Percentiles rank a stretch among this genome's conserved stretches.
Evolutionary conservation across 2,113 vertebrate species (phyloP).

Genomic region (Erinaceus europaeus): DNA sequence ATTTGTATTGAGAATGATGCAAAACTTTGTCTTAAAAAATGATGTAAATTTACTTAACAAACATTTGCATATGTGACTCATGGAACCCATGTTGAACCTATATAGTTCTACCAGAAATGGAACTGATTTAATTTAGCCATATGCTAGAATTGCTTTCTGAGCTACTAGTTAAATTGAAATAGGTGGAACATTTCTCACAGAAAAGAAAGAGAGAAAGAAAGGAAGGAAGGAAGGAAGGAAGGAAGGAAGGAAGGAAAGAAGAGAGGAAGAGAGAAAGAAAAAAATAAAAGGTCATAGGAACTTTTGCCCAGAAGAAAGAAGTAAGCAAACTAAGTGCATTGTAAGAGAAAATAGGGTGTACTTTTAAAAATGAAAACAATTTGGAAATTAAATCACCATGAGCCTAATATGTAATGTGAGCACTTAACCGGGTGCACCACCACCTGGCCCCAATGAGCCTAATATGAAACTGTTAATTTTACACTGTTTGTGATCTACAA

Average conservation of each 20-base stretch:
- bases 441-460: too few species aligned
- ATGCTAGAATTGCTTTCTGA: constrained; percentile 39
- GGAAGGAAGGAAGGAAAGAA: too few species aligned
- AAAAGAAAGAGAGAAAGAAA: too few species aligned
- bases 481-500: background rate
- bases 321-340: constrained; percentile 40
- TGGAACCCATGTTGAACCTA: background rate
- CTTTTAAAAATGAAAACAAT: constrained; percentile 52
- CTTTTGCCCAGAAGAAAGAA: constrained; percentile 16
- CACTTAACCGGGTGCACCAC: too few species aligned
- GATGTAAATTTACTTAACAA: constrained; percentile 43
- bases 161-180: constrained; percentile 58
- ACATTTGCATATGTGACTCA: constrained; percentile 23
- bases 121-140: background rate
- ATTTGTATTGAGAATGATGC: constrained; percentile 38
- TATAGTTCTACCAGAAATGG: constrained; percentile 21
- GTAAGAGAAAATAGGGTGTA: constrained; percentile 78
- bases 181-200: background rate
- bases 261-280: too few species aligned
- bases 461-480: background rate
- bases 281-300: too few species aligned
- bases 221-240: too few species aligned
- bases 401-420: too few species aligned
- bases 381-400: constrained; percentile 45
- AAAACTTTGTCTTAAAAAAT: constrained; percentile 44